Percentiles rank a stretch among this genome's conserved stretches.
phyloP scores from a whole-genome alignment of 2,888 invertebrate genomes.

The Ypsolopha scabrella region DNA sequence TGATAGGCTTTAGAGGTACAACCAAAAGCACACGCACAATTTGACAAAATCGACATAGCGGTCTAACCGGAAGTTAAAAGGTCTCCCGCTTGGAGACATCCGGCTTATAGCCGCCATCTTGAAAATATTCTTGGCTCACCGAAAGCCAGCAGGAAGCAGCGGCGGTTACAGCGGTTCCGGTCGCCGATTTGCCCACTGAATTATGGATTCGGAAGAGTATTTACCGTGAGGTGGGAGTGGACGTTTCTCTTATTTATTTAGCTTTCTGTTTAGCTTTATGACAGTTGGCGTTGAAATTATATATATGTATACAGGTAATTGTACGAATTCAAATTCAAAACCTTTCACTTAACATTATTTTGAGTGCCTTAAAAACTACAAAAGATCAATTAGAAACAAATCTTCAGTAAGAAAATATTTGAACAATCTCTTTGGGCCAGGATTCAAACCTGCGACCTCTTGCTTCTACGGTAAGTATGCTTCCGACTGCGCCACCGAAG shows the following conservation, averaged over 20 bases:
- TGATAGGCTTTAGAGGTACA: too few relatives aligned
- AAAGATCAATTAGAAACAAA: too few relatives aligned
- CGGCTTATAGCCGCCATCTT: conserved; percentile 22
- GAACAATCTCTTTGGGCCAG: too few relatives aligned
- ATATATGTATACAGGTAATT: neutral
- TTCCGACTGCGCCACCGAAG: too few relatives aligned
- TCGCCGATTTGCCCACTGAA: conserved; percentile 28
- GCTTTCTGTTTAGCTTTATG: neutral
- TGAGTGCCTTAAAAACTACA: too few relatives aligned
- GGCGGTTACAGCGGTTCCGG: conserved; percentile 39
- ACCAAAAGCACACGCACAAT: too few relatives aligned
- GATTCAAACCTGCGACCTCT: too few relatives aligned
- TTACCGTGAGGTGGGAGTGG: neutral
- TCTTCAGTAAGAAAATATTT: too few relatives aligned
- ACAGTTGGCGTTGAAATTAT: neutral
- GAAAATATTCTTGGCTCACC: conserved; percentile 15
- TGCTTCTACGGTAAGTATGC: too few relatives aligned
- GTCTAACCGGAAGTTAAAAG: too few relatives aligned
- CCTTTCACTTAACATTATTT: neutral
- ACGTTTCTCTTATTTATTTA: neutral
- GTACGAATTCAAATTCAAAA: neutral
- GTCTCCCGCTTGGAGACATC: conserved; percentile 20
- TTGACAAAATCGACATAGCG: too few relatives aligned
- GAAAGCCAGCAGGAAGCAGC: conserved; percentile 32
- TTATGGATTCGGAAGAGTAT: conserved; percentile 23